Conservation (phyloP, 2,888 invertebrate species). For the Aphrophora alni region DNA sequence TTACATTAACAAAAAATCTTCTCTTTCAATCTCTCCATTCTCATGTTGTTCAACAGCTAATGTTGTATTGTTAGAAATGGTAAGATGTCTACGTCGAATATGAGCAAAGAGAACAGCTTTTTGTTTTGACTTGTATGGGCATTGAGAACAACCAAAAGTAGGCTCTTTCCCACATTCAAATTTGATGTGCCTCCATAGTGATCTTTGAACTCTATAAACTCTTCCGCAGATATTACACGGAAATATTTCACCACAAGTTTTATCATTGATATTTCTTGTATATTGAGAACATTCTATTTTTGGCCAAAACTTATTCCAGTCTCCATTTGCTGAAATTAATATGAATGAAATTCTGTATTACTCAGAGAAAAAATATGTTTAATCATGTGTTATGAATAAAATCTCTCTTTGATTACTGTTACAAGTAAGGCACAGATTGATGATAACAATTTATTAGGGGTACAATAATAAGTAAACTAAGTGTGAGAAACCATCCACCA, state of each 20-base stretch:
- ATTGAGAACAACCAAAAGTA: slow-evolving; percentile 39
- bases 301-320: neutral
- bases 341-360: neutral
- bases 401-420: too few relatives aligned
- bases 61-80: neutral
- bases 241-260: neutral
- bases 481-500: too few relatives aligned
- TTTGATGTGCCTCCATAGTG: slow-evolving; percentile 45
- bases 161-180: slow-evolving; percentile 46
- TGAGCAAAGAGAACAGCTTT: slow-evolving; percentile 44
- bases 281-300: neutral
- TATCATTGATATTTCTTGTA: neutral
- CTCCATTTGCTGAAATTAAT: neutral
- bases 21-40: too few relatives aligned
- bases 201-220: slow-evolving; percentile 46
- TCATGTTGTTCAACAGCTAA: too few relatives aligned
- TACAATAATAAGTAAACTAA: too few relatives aligned
- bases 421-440: too few relatives aligned
- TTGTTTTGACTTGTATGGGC: slow-evolving; percentile 65
- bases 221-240: slow-evolving; percentile 44
- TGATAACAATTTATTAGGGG: too few relatives aligned
- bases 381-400: too few relatives aligned
- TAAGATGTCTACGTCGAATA: slow-evolving; percentile 30
- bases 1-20: too few relatives aligned
- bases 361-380: neutral